These are phyloP conservation scores for Nerophis ophidion DNA, from an alignment of 2,113 vertebrate species.

Conservation along the genomic window DNA sequence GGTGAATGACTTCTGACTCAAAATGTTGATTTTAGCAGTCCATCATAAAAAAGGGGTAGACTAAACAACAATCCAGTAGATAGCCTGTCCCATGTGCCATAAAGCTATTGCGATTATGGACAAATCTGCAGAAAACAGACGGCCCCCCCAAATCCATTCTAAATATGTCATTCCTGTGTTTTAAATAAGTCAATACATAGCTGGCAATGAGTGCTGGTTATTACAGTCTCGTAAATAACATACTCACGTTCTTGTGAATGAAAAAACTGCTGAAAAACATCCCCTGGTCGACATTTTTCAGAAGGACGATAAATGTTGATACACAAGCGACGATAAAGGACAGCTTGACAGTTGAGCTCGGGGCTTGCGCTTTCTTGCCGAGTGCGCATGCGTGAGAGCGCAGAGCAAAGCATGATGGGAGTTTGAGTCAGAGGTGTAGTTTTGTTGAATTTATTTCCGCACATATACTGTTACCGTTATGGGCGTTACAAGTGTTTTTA, in stretches of 20 bases:
- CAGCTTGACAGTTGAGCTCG: constrained; percentile 30
- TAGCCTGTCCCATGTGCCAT: neutral
- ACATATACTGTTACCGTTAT: neutral
- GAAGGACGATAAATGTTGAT: constrained; percentile 5
- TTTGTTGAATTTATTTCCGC: neutral
- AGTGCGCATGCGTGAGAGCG: no score
- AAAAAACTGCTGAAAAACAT: neutral
- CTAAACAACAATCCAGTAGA: neutral
- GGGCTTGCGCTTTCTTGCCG: constrained; percentile 12
- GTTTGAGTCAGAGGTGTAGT: constrained; percentile 28
- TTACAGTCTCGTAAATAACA: neutral
- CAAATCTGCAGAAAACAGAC: neutral
- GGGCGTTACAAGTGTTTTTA: neutral
- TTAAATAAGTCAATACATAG: neutral
- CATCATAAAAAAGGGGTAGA: neutral
- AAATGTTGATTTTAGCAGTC: neutral
- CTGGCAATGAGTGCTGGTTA: neutral
- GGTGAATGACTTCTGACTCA: neutral
- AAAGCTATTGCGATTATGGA: neutral
- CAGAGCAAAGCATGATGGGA: constrained; percentile 33
- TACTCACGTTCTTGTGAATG: constrained; percentile 52
- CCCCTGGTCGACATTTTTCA: constrained; percentile 29
- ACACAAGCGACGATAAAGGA: neutral
- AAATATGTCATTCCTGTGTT: constrained; percentile 24
- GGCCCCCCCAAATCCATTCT: constrained; percentile 35